These are phyloP conservation scores for Drosophila melanogaster DNA, from an alignment of 1,140 invertebrate species.

Conservation along the genomic window DNA sequence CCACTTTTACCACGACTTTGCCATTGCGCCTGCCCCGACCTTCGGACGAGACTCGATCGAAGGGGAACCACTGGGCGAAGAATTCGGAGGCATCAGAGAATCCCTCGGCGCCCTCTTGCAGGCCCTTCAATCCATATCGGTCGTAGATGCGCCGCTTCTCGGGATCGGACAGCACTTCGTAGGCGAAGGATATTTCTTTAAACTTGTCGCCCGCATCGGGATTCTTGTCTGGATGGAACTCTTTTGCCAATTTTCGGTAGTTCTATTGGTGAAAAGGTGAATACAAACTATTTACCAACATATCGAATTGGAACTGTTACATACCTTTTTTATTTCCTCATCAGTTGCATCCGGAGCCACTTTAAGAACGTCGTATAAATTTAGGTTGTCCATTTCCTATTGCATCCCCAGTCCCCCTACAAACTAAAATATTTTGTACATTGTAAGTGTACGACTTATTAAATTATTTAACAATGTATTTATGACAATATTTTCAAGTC, in stretches of 20 bases:
- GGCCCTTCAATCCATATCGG: constrained; percentile 90
- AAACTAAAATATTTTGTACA: constrained; percentile 43
- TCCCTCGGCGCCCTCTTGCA: constrained; percentile 90
- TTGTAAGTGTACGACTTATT: constrained; percentile 29
- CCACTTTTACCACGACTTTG: constrained; percentile 83
- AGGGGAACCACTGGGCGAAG: constrained; percentile 87
- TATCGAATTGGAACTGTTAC: constrained; percentile 61
- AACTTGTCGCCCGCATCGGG: constrained; percentile 92
- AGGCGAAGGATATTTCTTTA: constrained; percentile 95
- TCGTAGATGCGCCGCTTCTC: constrained; percentile 91
- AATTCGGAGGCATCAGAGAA: constrained; percentile 87
- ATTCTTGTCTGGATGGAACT: constrained; percentile 96
- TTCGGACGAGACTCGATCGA: constrained; percentile 78
- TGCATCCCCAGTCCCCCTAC: constrained; percentile 30
- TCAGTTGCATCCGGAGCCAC: constrained; percentile 91
- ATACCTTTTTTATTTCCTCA: constrained; percentile 94
- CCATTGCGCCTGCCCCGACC: constrained; percentile 50
- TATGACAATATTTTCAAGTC: constrained; percentile 51
- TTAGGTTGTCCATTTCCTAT: constrained; percentile 88
- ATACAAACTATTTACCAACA: constrained; percentile 3
- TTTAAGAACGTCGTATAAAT: constrained; percentile 93
- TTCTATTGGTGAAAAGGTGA: constrained; percentile 86
- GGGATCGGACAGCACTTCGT: constrained; percentile 92
- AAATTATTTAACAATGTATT: constrained; percentile 33
- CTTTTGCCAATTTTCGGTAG: constrained; percentile 93